Evolutionary conservation across 2,888 invertebrate genomes (phyloP), one percentile per base, ranked within the genome.

Genomic region (Colletes collaris): DNA sequence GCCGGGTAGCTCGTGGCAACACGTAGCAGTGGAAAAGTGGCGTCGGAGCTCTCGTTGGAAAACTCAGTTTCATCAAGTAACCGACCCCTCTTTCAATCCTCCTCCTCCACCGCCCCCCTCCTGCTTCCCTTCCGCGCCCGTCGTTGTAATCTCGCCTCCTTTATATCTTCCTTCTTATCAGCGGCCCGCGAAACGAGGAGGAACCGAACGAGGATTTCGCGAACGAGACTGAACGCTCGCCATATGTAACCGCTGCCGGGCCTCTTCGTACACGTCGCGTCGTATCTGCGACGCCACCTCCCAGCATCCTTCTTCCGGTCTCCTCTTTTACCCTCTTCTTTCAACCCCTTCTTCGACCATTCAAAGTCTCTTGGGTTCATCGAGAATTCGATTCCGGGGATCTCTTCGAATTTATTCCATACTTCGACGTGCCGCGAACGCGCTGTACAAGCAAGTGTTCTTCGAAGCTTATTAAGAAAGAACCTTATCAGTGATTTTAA

Each of bases 1-100:
- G 75, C 64, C 53, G 71, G 40, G 3, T 60, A 13, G 58, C 62
- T 50, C 70, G 71, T 63, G 63, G 75, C 56, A 52, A 60, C 70
- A 56, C 74, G 64, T 55, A 68, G 80, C 52, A 10, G 52, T 37
- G 68, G 65, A 67, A 78, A 76, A 74, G 71, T 63, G 64, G 64
- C 55, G 59, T 7, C 64, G 73, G 65, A 78, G 62, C 63, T 73
- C 77, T 76, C 82, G 82, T 83, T 76, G 80, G 76, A 79, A 46
- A 87, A 82, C 80, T 76, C 82, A 81, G 85, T 89, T 89, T 90
- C 87, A 88, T 89, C 87, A 76, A 87, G 84, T 83, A 82, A 72
- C 73, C 72, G 53, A 70, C 58, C 67, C 50, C 68, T 35, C 72
- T 44, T 8, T 11, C n/a, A 35, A 27, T 27, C 27, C 27, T 40